Evolutionary conservation across 1,140 invertebrate species (phyloP).

Genomic region (Leptonema lineaticorne): DNA sequence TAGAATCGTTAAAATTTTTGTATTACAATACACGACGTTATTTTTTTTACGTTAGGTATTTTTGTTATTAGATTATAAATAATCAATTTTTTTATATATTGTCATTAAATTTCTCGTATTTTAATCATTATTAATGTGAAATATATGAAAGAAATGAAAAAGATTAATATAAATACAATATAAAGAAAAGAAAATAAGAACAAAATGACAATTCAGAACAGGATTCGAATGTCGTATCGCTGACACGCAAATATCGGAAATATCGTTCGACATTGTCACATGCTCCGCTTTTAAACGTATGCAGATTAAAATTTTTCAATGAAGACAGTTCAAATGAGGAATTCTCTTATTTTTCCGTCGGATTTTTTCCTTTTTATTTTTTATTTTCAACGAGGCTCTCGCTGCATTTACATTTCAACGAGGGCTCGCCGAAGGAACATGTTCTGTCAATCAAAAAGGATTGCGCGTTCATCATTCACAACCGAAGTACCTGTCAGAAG

Average conservation of each 20-base stretch:
- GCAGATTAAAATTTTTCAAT: background rate
- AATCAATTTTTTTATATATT: too few species aligned
- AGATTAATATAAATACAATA: too few species aligned
- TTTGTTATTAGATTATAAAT: too few species aligned
- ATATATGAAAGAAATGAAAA: too few species aligned
- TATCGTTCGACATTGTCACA: background rate
- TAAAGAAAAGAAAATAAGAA: too few species aligned
- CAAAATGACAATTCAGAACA: background rate
- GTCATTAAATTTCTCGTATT: too few species aligned
- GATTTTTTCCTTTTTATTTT: background rate
- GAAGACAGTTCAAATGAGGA: background rate
- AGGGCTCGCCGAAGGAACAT: slow-evolving; percentile 17
- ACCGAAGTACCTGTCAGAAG: slow-evolving; percentile 31
- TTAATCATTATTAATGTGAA: too few species aligned
- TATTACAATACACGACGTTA: too few species aligned
- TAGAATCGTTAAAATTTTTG: too few species aligned
- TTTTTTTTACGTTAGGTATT: too few species aligned
- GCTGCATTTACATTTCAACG: slow-evolving; percentile 3
- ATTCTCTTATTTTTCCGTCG: background rate
- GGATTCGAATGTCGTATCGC: background rate
- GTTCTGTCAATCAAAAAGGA: slow-evolving; percentile 34
- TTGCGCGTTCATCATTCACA: slow-evolving; percentile 36
- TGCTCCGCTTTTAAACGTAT: background rate
- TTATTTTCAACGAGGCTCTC: background rate
- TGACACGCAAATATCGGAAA: too few species aligned